Base-by-base conservation (phyloP, 2,888 invertebrate species). In the Rhodophaea formosa region DNA sequence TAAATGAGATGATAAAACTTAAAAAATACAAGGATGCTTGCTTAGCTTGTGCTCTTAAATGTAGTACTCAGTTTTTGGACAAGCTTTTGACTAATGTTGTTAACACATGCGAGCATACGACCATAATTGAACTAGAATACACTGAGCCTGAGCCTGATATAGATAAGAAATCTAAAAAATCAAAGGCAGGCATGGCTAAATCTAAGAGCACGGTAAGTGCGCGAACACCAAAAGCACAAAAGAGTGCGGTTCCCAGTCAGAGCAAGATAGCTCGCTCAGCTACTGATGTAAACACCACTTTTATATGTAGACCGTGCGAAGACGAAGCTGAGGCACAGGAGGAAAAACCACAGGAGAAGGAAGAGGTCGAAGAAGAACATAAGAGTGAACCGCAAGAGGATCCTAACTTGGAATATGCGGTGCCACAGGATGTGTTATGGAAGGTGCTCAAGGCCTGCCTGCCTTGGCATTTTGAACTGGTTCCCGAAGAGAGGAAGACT, bases 21-120 rank as follows among this genome's bases (percentile, higher is more conserved):
- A 90, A 89, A 64, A 71, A 78, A 56, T 86, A 88, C 57, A 81
- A 61, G 70, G 87, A 88, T 63, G 86, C 79, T 45, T 82, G 83
- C 60, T 65, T 81, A 44, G 84, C 80, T 8, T 86, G 86, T 64
- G 89, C 88, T 14, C 62, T 69, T 14, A 80, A 79, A 59, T 88
- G 86, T 60, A 77, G 84, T 6, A 66, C 74, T 12, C 69, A 80
- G 61, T 84, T 90, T 51, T 53, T 91, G 15, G 81, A 84, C 14
- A 77, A 66, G 45, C 12, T 89, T 1, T 65, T 91, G 35, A 64
- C 66, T 2, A 79, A 75, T 47, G 89, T 88, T 0, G 60, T 89
- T 0, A 72, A 79, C 35, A 74, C 62, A 23, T 89, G 88, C 66
- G 87, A 80, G 65, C 85, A 84, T 8, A 84, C 82, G 3, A 79